Evolutionary conservation across 2,888 invertebrate species (phyloP).

Genomic region (Junonia oenone): DNA sequence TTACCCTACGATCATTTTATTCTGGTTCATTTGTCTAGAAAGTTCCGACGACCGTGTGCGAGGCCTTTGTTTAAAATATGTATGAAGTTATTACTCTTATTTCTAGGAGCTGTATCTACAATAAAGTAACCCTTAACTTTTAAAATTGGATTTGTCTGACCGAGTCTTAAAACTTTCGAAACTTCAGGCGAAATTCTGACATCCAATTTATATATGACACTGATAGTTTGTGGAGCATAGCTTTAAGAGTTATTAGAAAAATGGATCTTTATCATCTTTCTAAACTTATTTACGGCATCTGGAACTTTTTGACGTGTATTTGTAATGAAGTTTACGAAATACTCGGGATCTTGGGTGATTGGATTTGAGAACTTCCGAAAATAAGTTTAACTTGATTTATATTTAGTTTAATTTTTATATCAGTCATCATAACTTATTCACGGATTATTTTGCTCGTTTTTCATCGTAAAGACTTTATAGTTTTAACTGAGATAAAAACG

Average conservation of each 20-base stretch:
- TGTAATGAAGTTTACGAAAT: neutral
- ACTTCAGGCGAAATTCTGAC: constrained; percentile 25
- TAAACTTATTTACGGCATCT: constrained; percentile 5
- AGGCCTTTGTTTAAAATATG: constrained; percentile 69
- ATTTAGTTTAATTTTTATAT: neutral
- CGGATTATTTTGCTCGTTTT: neutral
- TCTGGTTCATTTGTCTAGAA: constrained; percentile 71
- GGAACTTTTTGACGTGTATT: neutral
- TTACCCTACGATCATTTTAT: constrained; percentile 68
- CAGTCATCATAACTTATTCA: neutral
- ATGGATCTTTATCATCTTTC: constrained; percentile 13
- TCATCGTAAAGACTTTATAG: too few species aligned
- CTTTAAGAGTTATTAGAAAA: constrained; percentile 22
- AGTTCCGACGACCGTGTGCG: constrained; percentile 58
- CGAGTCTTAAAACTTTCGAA: constrained; percentile 36
- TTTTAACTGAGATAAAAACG: too few species aligned
- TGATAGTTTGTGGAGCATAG: constrained; percentile 19
- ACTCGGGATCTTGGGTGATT: neutral
- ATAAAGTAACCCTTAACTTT: constrained; percentile 31
- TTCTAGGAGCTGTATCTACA: constrained; percentile 24
- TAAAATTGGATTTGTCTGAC: constrained; percentile 32
- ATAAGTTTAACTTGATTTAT: neutral
- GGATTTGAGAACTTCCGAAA: neutral
- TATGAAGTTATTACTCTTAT: constrained; percentile 50
- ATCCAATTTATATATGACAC: constrained; percentile 28